Evolutionary conservation across 2,113 vertebrate genomes (phyloP).

Genomic region (Micronycteris hirsuta): DNA sequence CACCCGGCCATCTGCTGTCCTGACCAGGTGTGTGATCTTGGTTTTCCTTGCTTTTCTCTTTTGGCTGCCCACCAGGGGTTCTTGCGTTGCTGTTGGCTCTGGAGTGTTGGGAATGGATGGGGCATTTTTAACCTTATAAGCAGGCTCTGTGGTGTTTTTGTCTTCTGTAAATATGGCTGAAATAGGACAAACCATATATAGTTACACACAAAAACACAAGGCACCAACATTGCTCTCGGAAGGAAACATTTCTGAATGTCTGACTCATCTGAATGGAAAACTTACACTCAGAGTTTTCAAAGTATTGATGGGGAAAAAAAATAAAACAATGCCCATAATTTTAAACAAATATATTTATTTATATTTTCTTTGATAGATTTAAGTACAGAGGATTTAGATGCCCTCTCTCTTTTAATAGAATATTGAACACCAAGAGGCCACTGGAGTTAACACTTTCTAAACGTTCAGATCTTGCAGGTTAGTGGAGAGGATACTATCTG

Average conservation of each 20-base stretch:
- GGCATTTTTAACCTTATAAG: slow-evolving; percentile 84
- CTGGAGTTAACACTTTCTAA: neutral
- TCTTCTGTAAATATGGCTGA: slow-evolving; percentile 87
- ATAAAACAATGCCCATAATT: neutral
- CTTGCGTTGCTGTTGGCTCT: slow-evolving; percentile 85
- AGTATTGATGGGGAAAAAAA: neutral
- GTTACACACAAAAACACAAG: slow-evolving; percentile 43
- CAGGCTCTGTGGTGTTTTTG: slow-evolving; percentile 80
- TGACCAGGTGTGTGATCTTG: slow-evolving; percentile 98
- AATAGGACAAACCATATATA: slow-evolving; percentile 65
- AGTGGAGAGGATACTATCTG: neutral
- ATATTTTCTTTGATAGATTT: neutral
- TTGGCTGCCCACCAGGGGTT: slow-evolving; percentile 96
- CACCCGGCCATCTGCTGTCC: slow-evolving; percentile 92
- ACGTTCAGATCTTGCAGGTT: neutral
- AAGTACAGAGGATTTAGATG: neutral
- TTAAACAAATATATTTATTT: neutral
- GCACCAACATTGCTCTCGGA: neutral
- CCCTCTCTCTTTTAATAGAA: neutral
- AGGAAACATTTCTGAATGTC: neutral
- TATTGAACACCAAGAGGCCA: neutral
- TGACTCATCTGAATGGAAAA: neutral
- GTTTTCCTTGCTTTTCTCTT: slow-evolving; percentile 98
- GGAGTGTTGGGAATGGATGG: slow-evolving; percentile 82
- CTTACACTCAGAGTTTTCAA: slow-evolving; percentile 4